Percentiles rank a stretch among this genome's conserved stretches.
Evolutionary conservation across 2,888 invertebrate species (phyloP).

Genomic region (Antitype chi): DNA sequence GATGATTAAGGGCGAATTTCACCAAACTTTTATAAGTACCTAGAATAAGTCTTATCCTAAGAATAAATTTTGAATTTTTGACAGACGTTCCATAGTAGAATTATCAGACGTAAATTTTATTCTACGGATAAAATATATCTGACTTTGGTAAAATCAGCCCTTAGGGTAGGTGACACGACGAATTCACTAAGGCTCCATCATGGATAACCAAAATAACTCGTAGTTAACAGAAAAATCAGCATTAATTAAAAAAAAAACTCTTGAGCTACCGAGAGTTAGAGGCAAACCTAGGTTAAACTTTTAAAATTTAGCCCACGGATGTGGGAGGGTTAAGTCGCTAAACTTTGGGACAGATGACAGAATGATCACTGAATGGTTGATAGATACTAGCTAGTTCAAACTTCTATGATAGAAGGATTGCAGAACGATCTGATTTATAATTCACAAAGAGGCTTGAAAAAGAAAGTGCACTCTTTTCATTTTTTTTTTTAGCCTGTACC

Average conservation of each 20-base stretch:
- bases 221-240: neutral
- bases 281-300: neutral
- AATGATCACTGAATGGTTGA: neutral
- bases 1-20: too few species aligned
- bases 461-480: too few species aligned
- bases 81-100: too few species aligned
- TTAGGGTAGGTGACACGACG: neutral
- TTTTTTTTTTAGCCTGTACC: too few species aligned
- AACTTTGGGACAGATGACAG: neutral
- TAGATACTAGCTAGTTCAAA: too few species aligned
- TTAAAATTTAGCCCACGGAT: neutral
- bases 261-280: neutral
- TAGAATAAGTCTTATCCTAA: too few species aligned
- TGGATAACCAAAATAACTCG: neutral
- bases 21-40: too few species aligned
- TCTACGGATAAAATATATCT: too few species aligned
- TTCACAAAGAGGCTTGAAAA: neutral
- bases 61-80: too few species aligned
- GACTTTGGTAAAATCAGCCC: too few species aligned
- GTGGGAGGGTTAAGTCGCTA: neutral
- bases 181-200: neutral
- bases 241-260: neutral
- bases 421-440: neutral
- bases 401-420: neutral
- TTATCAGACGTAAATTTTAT: too few species aligned